phyloP scores from a whole-genome alignment of 2,113 vertebrate genomes.

The Pelodiscus sinensis region DNA sequence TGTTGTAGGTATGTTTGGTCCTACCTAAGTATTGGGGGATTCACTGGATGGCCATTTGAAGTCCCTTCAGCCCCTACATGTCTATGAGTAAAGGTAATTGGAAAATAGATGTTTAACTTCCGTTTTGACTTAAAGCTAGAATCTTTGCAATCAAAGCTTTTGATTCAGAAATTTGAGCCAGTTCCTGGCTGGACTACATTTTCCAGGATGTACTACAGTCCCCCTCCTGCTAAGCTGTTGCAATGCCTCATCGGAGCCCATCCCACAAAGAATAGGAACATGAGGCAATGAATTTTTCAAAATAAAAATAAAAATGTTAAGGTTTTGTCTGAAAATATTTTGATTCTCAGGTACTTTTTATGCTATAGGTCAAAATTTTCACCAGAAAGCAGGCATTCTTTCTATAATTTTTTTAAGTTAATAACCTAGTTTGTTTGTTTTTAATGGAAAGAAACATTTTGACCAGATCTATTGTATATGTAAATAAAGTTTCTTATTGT shows the following conservation, averaged over 20 bases:
- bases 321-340: not conserved
- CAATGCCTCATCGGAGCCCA: not conserved
- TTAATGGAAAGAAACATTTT: not conserved
- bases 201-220: not conserved
- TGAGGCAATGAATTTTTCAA: not conserved
- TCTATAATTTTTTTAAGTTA: not conserved
- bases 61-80: not conserved
- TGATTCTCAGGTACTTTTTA: fast-evolving
- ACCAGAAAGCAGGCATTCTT: not conserved
- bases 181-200: not conserved
- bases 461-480: not conserved
- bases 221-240: not conserved
- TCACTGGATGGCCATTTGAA: not conserved
- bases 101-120: not conserved
- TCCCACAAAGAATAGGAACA: not conserved
- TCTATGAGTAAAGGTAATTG: not conserved
- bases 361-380: not conserved
- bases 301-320: not conserved
- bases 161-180: not conserved
- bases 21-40: not conserved
- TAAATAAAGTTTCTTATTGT: not conserved
- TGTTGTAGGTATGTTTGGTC: not conserved
- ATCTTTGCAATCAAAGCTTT: not conserved
- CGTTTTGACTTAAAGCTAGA: not conserved
- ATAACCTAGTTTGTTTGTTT: not conserved